A percentile compares a stretch with the other conserved stretches of the same genome.
Conservation (phyloP, 2,888 invertebrate genomes). For the Drosophila macrothrix region DNA sequence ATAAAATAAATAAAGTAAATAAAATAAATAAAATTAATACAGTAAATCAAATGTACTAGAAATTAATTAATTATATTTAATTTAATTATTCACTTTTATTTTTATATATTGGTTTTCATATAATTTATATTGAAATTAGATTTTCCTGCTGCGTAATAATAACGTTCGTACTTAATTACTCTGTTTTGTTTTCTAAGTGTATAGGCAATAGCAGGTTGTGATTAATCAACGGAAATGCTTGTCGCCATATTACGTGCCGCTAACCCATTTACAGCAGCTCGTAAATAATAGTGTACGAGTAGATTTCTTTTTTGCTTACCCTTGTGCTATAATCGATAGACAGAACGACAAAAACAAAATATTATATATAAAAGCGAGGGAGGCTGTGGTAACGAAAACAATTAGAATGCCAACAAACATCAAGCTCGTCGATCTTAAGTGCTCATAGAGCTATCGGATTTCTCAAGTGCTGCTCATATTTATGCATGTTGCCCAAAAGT, state of each 20-base stretch:
- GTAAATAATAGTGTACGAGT: slow-evolving; percentile 53
- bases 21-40: too few relatives aligned
- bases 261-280: slow-evolving; percentile 78
- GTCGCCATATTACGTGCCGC: slow-evolving; percentile 75
- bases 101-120: too few relatives aligned
- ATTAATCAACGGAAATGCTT: slow-evolving; percentile 74
- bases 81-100: not conserved
- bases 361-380: slow-evolving; percentile 39
- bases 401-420: slow-evolving; percentile 56
- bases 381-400: slow-evolving; percentile 39
- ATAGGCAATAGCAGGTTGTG: slow-evolving; percentile 43
- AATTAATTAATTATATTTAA: too few relatives aligned
- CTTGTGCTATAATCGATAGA: slow-evolving; percentile 34
- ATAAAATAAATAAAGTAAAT: too few relatives aligned
- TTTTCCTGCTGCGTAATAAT: too few relatives aligned
- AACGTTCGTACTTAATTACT: not conserved
- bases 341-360: slow-evolving; percentile 4
- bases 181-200: not conserved
- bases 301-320: slow-evolving; percentile 32
- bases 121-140: too few relatives aligned
- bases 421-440: slow-evolving; percentile 77
- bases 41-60: too few relatives aligned
- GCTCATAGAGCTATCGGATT: slow-evolving; percentile 74
- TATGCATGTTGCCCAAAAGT: slow-evolving; percentile 41
- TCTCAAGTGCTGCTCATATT: slow-evolving; percentile 57